Evolutionary conservation across 1,140 invertebrate species (phyloP).

Genomic region (Pentalonia nigronervosa): DNA sequence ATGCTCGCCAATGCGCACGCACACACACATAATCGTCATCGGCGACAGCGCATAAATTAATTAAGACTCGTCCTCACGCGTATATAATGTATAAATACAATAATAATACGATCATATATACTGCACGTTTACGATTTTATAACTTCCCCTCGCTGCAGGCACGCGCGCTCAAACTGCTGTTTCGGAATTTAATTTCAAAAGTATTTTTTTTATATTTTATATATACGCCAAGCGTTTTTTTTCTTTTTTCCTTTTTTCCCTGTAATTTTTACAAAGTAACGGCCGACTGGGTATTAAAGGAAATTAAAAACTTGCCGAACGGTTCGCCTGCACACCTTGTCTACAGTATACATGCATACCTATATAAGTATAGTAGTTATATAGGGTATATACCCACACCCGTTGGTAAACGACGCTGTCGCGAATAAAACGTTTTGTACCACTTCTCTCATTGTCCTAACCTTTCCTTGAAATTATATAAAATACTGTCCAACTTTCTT

Average conservation of each 20-base stretch:
- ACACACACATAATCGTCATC: neutral
- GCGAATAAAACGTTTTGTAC: slow-evolving; percentile 38
- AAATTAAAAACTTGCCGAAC: slow-evolving; percentile 15
- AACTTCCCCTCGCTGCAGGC: neutral
- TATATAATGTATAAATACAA: neutral
- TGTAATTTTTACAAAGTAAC: neutral
- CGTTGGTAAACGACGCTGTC: neutral
- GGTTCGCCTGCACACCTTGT: neutral
- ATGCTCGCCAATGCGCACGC: neutral
- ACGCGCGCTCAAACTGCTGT: neutral
- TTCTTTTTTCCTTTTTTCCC: neutral
- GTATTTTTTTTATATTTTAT: slow-evolving; percentile 14
- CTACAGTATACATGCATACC: neutral
- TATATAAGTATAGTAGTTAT: neutral
- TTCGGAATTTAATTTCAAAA: slow-evolving; percentile 24
- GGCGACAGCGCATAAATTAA: slow-evolving; percentile 11
- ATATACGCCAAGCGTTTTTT: neutral
- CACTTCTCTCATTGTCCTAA: slow-evolving; percentile 22
- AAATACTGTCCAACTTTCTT: neutral
- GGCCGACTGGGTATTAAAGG: neutral
- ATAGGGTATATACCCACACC: neutral
- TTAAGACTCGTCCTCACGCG: neutral
- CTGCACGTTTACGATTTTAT: slow-evolving; percentile 13
- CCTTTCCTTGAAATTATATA: neutral
- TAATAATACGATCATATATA: neutral